Percentiles rank a stretch among this genome's conserved stretches.
Conservation (phyloP, 2,888 invertebrate species). For the Drosophila percnosoma region DNA sequence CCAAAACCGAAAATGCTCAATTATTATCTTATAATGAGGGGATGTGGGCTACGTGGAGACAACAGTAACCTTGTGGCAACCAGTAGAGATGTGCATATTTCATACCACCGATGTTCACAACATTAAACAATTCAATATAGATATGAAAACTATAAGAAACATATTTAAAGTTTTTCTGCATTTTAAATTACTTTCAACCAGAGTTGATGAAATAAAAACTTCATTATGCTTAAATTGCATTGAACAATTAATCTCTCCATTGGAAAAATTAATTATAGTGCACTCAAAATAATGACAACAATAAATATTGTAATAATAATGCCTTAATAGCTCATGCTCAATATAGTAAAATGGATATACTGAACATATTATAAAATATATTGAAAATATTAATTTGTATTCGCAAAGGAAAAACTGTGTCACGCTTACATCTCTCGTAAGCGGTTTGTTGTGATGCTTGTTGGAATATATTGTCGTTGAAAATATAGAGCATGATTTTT, state of each 20-base stretch:
- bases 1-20: constrained; percentile 54
- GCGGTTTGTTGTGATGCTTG: constrained; percentile 26
- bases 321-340: not conserved
- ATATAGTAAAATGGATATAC: not conserved
- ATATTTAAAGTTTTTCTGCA: not conserved
- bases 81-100: not conserved
- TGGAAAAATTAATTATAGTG: not conserved
- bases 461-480: constrained; percentile 14
- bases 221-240: not conserved
- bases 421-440: not conserved
- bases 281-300: not conserved
- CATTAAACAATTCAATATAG: not conserved
- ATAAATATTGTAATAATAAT: not conserved
- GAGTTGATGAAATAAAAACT: not conserved
- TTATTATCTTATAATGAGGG: constrained; percentile 61
- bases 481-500: constrained; percentile 50
- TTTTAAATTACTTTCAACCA: not conserved
- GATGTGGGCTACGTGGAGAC: constrained; percentile 4
- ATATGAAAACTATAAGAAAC: not conserved
- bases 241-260: not conserved
- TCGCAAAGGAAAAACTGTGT: not conserved
- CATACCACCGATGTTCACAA: not conserved
- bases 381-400: not conserved
- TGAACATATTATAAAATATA: not conserved
- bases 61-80: not conserved